Base-by-base conservation (phyloP, 2,888 invertebrate species). In the Ichneumon xanthorius region DNA sequence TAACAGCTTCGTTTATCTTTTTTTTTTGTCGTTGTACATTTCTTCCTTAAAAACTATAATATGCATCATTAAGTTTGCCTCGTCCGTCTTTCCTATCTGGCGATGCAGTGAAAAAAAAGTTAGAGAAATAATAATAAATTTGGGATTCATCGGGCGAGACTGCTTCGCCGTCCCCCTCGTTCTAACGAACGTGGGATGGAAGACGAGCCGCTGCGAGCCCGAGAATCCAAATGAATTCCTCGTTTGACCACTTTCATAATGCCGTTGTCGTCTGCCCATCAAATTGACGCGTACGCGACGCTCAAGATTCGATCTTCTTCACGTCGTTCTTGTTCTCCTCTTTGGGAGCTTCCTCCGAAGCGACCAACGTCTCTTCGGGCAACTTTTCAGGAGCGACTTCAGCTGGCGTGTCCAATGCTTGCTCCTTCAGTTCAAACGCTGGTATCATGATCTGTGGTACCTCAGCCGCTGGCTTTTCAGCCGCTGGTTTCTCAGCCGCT, bases 151-250 rank as follows among this genome's bases (percentile, higher is more conserved):
- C 89, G 84, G 88, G 89, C 91, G 90, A 92, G 92, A 91, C 92
- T 91, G 92, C 90, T 84, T 88, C 78, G 76, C 85, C 19, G 45
- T 37, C 33, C 58, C 40, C 19, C 19, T 40, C 40, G 26, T 37
- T 80, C 45, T 40, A 11, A 73, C 55, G 84, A 78, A 48, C 40
- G 53, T 30, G 50, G 26, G 33, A 19, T 4, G 30, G n/a, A 22
- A 80, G 55, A 73, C 87, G 75, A 86, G 89, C 91, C 91, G 91
- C 92, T 92, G 89, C 92, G 84, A 92, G 92, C 91, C 90, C 86
- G 86, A 88, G 86, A 87, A 71, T 79, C 88, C 71, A 77, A 75
- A 82, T 87, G 79, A 85, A 84, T 86, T 78, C 80, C 82, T 85
- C 79, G 68, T 58, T 78, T 79, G 71, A 78, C 82, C 76, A 67